Percentiles rank a stretch among this genome's conserved stretches.
Conservation (phyloP, 2,888 invertebrate species). For the Papilio elwesi region DNA sequence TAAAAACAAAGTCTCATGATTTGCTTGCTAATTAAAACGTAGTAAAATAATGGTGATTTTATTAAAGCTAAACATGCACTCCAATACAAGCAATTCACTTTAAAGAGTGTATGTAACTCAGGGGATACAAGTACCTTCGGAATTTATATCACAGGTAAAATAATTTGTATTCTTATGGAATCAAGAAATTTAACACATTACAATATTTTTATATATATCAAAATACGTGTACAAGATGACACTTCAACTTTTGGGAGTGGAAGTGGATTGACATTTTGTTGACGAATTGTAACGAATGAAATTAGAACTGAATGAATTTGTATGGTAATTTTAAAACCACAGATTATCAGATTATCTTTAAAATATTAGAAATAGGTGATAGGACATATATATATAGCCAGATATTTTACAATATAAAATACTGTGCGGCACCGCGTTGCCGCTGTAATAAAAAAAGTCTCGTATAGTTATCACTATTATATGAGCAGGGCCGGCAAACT, state of each 20-base stretch:
- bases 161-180: conserved; percentile 15
- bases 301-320: conserved; percentile 37
- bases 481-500: too few relatives aligned
- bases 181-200: conserved; percentile 25
- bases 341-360: conserved; percentile 8
- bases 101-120: not conserved
- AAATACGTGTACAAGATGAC: conserved; percentile 50
- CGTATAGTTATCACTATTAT: too few relatives aligned
- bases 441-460: too few relatives aligned
- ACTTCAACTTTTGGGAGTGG: conserved; percentile 54
- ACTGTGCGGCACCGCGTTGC: not conserved
- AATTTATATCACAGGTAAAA: conserved; percentile 29
- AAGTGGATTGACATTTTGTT: conserved; percentile 42
- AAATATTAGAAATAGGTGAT: not conserved
- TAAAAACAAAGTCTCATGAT: conserved; percentile 58
- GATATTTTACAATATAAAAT: not conserved
- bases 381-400: not conserved
- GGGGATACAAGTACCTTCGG: conserved; percentile 26
- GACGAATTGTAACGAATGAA: conserved; percentile 48
- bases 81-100: not conserved
- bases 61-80: conserved; percentile 5
- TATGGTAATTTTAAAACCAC: conserved; percentile 24
- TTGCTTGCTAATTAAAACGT: conserved; percentile 50
- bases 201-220: conserved; percentile 55
- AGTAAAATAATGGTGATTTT: conserved; percentile 30